Evolutionary conservation across 2,888 invertebrate genomes (phyloP).

Genomic region (Drosophila monieri): DNA sequence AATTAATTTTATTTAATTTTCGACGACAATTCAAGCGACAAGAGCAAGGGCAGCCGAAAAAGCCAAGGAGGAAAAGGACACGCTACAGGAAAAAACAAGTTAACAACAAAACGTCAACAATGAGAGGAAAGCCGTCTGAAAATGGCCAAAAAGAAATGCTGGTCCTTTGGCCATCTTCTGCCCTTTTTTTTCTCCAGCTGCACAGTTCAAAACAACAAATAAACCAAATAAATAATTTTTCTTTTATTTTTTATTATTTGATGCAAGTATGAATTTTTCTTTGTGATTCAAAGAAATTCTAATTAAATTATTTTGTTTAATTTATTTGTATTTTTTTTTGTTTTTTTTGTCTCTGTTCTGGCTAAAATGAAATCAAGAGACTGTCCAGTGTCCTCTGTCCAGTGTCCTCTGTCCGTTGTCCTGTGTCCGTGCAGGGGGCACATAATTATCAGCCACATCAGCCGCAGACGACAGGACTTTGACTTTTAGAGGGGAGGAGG

Average conservation of each 20-base stretch:
- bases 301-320: constrained; percentile 22
- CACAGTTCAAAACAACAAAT: constrained; percentile 13
- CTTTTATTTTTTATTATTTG: background rate
- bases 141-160: constrained; percentile 45
- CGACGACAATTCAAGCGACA: constrained; percentile 74
- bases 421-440: constrained; percentile 45
- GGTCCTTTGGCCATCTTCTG: constrained; percentile 1
- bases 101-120: constrained; percentile 75
- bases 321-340: constrained; percentile 6
- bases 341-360: constrained; percentile 1
- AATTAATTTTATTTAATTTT: constrained; percentile 78
- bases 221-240: background rate
- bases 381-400: constrained; percentile 14
- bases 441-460: constrained; percentile 78
- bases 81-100: constrained; percentile 73
- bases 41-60: constrained; percentile 42
- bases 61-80: constrained; percentile 1
- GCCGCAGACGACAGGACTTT: constrained; percentile 65
- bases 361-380: constrained; percentile 11
- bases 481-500: constrained; percentile 58
- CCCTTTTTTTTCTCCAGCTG: background rate
- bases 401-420: background rate
- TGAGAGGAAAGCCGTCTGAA: constrained; percentile 52
- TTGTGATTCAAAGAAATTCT: constrained; percentile 29
- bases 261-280: background rate